Evolutionary conservation across 1,140 invertebrate genomes (phyloP).

Genomic region (Frieseomelitta varia): DNA sequence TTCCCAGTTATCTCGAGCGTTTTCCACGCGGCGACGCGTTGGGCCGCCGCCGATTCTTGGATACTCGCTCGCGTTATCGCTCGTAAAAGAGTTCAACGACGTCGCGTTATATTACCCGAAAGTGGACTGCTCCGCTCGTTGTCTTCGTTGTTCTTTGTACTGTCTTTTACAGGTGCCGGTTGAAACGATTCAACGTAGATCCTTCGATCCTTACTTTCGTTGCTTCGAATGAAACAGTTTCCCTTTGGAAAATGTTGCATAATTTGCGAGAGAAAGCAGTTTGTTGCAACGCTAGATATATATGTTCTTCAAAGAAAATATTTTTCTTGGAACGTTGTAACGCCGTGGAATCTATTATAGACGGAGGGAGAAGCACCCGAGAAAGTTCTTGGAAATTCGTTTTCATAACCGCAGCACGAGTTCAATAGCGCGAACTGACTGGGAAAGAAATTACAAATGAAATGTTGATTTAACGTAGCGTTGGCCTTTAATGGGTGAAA

Average conservation of each 20-base stretch:
- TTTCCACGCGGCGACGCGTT: conserved; percentile 22
- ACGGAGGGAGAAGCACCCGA: no score
- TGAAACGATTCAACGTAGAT: not conserved
- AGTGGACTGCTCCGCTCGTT: not conserved
- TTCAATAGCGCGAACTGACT: no score
- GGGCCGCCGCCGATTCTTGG: conserved; percentile 25
- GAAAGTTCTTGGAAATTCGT: no score
- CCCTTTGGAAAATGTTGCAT: not conserved
- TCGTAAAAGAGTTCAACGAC: conserved; percentile 14
- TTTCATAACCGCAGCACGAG: no score
- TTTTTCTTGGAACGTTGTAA: no score
- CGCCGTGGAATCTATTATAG: no score
- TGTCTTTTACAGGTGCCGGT: not conserved
- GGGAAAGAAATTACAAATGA: no score
- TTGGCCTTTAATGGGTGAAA: no score
- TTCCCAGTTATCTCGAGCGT: conserved; percentile 56
- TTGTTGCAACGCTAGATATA: not conserved
- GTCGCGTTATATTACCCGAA: not conserved
- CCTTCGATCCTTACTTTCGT: not conserved
- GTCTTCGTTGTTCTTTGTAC: no score
- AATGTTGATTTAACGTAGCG: no score
- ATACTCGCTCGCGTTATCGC: not conserved
- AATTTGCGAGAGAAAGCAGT: not conserved
- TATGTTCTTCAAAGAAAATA: no score
- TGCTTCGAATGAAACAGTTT: not conserved